Percentiles rank a stretch among this genome's conserved stretches.
phyloP scores from a whole-genome alignment of 2,888 invertebrate species.

The Tanytarsus gracilentus region DNA sequence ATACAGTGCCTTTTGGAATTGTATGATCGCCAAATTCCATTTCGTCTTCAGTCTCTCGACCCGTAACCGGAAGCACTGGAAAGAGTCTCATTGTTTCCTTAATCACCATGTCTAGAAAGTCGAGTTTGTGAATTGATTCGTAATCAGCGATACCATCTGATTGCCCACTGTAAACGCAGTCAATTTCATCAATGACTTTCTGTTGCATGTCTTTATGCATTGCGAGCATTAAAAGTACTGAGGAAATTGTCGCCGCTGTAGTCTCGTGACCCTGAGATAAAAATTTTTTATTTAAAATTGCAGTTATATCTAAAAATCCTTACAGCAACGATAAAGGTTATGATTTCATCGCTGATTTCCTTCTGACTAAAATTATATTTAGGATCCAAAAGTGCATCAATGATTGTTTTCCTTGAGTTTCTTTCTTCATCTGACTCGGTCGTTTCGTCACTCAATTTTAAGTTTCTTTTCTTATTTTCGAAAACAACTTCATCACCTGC shows the following conservation, averaged over 20 bases:
- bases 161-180: constrained; percentile 28
- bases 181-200: constrained; percentile 35
- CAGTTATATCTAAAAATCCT: background rate
- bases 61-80: constrained; percentile 31
- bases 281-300: background rate
- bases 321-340: background rate
- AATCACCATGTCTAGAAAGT: constrained; percentile 38
- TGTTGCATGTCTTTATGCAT: constrained; percentile 38
- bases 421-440: too few species aligned
- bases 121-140: constrained; percentile 36
- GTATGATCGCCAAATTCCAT: background rate
- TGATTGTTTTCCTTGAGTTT: too few species aligned
- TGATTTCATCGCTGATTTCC: background rate
- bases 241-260: background rate
- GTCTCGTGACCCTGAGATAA: constrained; percentile 7
- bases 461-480: too few species aligned
- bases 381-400: background rate
- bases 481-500: too few species aligned
- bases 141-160: constrained; percentile 36
- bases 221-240: constrained; percentile 35
- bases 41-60: background rate
- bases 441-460: too few species aligned
- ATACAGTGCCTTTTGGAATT: background rate
- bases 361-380: background rate
- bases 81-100: constrained; percentile 40